Evolutionary conservation across 2,797 vertebrate genomes (phyloP).

Genomic region (Halcyon chelicuti): DNA sequence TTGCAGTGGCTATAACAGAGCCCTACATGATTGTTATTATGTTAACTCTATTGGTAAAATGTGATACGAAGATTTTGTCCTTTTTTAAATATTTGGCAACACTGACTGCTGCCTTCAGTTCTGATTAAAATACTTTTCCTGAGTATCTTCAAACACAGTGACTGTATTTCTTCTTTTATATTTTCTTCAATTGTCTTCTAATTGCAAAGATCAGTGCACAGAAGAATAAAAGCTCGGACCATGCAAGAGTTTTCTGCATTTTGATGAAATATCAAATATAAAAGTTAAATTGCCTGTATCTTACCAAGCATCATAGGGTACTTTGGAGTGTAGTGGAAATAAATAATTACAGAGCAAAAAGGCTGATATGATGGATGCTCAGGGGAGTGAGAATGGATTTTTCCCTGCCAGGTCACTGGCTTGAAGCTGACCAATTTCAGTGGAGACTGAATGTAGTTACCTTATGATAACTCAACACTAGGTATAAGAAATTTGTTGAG

Average conservation of each 20-base stretch:
- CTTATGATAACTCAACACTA: not conserved
- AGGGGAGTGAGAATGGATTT: not conserved
- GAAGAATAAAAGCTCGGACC: not conserved
- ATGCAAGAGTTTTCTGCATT: conserved; percentile 20
- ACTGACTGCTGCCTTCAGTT: not conserved
- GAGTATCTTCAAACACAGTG: not conserved
- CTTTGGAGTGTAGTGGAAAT: conserved; percentile 12
- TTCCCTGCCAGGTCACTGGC: not conserved
- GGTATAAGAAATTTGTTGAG: not conserved
- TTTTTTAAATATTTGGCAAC: not conserved
- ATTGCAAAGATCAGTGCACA: conserved; percentile 18
- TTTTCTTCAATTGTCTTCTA: not conserved
- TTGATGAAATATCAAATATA: conserved; percentile 45
- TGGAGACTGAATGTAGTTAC: not conserved
- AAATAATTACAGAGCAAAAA: conserved; percentile 21
- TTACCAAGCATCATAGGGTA: not conserved
- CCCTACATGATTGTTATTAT: not conserved
- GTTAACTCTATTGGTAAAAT: conserved; percentile 8
- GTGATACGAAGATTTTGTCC: not conserved
- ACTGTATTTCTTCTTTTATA: not conserved
- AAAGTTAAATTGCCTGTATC: conserved; percentile 49
- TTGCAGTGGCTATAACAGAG: not conserved
- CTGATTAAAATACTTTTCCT: not conserved
- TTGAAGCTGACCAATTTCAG: conserved; percentile 7
- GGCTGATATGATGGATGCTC: not conserved